These are phyloP conservation scores for Takifugu flavidus DNA, from an alignment of 2,113 vertebrate genomes.

Conservation along the genomic window DNA sequence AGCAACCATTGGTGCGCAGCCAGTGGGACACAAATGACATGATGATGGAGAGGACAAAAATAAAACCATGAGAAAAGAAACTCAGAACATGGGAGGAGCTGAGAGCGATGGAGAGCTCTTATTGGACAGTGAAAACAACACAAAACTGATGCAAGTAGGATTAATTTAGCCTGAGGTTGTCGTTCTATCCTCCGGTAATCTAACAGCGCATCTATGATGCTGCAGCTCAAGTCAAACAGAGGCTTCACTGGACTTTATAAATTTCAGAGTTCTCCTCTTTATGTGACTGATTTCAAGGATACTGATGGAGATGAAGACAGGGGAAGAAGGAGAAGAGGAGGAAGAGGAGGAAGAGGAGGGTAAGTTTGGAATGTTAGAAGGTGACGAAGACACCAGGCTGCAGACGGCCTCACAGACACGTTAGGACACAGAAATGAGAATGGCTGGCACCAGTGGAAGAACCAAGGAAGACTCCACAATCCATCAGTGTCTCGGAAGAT, in stretches of 20 bases:
- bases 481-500: not conserved
- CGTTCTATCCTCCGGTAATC: too few species aligned
- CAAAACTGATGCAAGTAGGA: too few species aligned
- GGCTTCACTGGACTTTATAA: not conserved
- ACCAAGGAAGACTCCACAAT: constrained; percentile 14
- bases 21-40: constrained; percentile 33
- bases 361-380: constrained; percentile 15
- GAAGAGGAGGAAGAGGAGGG: too few species aligned
- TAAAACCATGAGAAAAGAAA: constrained; percentile 61
- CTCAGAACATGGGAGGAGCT: constrained; percentile 24
- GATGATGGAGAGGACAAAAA: constrained; percentile 48
- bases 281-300: not conserved
- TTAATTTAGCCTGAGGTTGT: too few species aligned
- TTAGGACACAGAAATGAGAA: constrained; percentile 17
- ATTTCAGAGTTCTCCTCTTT: not conserved
- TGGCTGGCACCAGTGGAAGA: constrained; percentile 25
- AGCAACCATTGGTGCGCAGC: constrained; percentile 53
- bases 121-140: too few species aligned
- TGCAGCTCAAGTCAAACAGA: constrained; percentile 20
- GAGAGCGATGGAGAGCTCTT: not conserved
- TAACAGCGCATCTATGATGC: too few species aligned
- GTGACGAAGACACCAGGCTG: constrained; percentile 5
- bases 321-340: not conserved
- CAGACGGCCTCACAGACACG: constrained; percentile 1
- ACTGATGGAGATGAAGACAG: not conserved